Base-by-base conservation (phyloP, 2,797 vertebrate genomes). In the Danio jaintianensis region DNA sequence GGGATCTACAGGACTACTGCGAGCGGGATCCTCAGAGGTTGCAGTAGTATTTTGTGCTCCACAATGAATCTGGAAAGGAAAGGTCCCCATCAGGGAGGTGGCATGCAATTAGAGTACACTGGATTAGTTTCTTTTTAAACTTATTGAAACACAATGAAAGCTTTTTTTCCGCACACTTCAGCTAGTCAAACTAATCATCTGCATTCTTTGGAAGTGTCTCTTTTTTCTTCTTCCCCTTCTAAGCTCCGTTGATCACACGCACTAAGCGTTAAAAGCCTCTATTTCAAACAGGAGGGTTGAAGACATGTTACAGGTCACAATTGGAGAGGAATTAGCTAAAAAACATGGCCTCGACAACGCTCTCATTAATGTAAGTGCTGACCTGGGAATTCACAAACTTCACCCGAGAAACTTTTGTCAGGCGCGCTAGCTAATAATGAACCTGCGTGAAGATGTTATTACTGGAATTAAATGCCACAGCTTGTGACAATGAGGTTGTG, bases 101-200 rank as follows among this genome's bases (percentile, higher is more conserved):
- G 89, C 91, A 92, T 90, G 93, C 93, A 94, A 94, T 94, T 94
- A 94, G 78, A 90, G 87, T 86, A 87, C 87, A 90, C 89, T 90
- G 93, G 92, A 93, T 93, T 93, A 93, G 91, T 73, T 93, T 91
- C 90, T 91, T 93, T 92, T 92, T 87, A 92, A 93, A 93, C 90
- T 92, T 92, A 93, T 87, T 89, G 87, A 90, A 87, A 90, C 91
- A 94, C 93, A 94, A 93, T 93, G 91, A 84, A 88, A 56, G 83
- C 85, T 78, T 86, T 85, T 88, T 88, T 86, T 81, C 85, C 86
- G 3, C 79, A 50, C 70, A 63, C 36, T 67, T 82, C 62, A 59
- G 61, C 68, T 67, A 56, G 62, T 83, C 78, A 73, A 64, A 86
- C 86, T 89, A 90, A 90, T 93, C 90, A 87, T 90, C 87, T 87